A percentile compares a stretch with the other conserved stretches of the same genome.
phyloP scores from a whole-genome alignment of 2,888 invertebrate genomes.

The Apeira syringaria region DNA sequence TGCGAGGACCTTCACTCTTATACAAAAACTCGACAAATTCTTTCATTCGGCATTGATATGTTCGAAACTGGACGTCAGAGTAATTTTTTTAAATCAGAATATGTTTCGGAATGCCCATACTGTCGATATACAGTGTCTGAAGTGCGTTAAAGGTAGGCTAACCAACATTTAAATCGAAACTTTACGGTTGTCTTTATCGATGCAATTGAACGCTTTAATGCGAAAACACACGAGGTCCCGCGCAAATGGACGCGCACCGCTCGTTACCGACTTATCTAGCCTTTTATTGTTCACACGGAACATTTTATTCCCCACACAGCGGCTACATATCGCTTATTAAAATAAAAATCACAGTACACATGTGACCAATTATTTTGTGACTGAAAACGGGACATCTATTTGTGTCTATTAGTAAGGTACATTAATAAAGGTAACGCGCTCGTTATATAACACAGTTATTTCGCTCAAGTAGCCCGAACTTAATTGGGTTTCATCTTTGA shows the following conservation, averaged over 20 bases:
- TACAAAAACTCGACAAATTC: too few species aligned
- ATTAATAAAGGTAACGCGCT: too few species aligned
- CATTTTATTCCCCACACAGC: conserved; percentile 20
- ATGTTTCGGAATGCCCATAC: conserved; percentile 4
- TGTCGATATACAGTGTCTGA: conserved; percentile 28
- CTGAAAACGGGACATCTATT: too few species aligned
- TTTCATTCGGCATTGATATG: too few species aligned
- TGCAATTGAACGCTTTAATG: conserved; percentile 54
- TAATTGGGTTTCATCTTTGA: too few species aligned
- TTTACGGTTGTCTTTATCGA: conserved; percentile 70
- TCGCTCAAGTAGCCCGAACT: too few species aligned
- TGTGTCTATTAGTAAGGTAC: too few species aligned
- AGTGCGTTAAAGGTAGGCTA: conserved; percentile 50
- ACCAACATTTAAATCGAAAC: conserved; percentile 61
- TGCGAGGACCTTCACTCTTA: too few species aligned
- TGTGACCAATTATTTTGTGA: too few species aligned
- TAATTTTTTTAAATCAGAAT: too few species aligned
- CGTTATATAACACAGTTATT: too few species aligned
- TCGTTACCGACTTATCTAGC: conserved; percentile 55
- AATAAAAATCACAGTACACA: conserved; percentile 7
- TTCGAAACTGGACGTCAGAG: too few species aligned
- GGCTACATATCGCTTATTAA: conserved; percentile 16
- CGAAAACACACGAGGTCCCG: conserved; percentile 49
- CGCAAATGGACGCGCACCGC: conserved; percentile 46
- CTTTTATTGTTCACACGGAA: conserved; percentile 45